Evolutionary conservation across 1,140 invertebrate species (phyloP).

Genomic region (Diorhabda carinulata): DNA sequence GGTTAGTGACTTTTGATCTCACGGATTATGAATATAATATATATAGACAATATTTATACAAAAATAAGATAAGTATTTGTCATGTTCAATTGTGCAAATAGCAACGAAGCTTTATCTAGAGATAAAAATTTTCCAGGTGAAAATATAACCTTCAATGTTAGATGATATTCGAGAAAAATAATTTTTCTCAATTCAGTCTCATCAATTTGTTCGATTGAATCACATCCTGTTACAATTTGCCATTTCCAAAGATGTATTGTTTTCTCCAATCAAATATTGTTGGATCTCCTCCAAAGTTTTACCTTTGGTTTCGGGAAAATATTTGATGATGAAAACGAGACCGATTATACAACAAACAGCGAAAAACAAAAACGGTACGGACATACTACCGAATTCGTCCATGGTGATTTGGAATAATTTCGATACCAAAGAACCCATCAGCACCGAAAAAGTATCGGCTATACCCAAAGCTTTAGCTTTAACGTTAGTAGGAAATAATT

Average conservation of each 20-base stretch:
- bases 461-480: slow-evolving; percentile 66
- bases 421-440: slow-evolving; percentile 69
- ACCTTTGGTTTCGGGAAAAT: slow-evolving; percentile 78
- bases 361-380: slow-evolving; percentile 72
- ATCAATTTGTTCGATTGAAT: no score
- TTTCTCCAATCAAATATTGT: slow-evolving; percentile 31
- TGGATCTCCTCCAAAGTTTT: slow-evolving; percentile 61
- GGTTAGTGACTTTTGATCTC: no score
- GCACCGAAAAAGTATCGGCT: slow-evolving; percentile 64
- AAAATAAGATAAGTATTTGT: no score
- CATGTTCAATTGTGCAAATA: no score
- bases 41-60: no score
- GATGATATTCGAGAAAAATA: no score
- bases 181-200: no score
- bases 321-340: slow-evolving; percentile 58
- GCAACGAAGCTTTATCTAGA: no score
- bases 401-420: slow-evolving; percentile 65
- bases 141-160: no score
- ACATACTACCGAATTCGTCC: slow-evolving; percentile 54
- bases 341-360: slow-evolving; percentile 60
- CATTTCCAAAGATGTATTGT: slow-evolving; percentile 10
- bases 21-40: no score
- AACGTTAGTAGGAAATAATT: slow-evolving; percentile 68
- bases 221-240: no score
- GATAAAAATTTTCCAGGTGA: no score